A percentile compares a stretch with the other conserved stretches of the same genome.
Conservation (phyloP, 2,797 vertebrate genomes). For the Pangasius sanitwongsei region DNA sequence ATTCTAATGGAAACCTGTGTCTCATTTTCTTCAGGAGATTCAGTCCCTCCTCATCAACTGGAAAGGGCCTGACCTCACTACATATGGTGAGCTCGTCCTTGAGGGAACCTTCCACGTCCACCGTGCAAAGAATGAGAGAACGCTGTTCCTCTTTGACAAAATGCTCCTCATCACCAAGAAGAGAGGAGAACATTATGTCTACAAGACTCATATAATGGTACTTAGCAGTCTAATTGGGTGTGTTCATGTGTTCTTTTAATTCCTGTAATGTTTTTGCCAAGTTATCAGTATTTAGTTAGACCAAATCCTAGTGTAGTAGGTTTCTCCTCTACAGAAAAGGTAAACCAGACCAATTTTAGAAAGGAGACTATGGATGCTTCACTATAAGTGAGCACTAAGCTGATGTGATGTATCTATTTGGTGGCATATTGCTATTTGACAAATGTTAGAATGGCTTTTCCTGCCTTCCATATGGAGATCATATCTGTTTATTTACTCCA, state of each 20-base stretch:
- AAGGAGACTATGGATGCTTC: not conserved
- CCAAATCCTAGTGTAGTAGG: not conserved
- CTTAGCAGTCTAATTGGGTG: not conserved
- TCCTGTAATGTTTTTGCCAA: not conserved
- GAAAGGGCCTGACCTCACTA: slow-evolving; percentile 93
- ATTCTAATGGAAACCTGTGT: not conserved
- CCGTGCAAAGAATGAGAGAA: slow-evolving; percentile 88
- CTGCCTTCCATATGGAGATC: not conserved
- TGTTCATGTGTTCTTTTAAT: not conserved
- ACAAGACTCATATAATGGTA: slow-evolving; percentile 93
- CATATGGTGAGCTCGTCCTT: slow-evolving; percentile 91
- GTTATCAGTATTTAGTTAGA: not conserved
- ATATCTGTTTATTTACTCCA: slow-evolving; percentile 2
- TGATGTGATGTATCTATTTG: not conserved
- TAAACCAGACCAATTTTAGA: not conserved
- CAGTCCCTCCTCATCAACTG: slow-evolving; percentile 95
- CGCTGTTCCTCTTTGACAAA: slow-evolving; percentile 94
- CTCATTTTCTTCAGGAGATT: slow-evolving; percentile 80
- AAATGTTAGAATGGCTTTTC: not conserved
- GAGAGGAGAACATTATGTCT: slow-evolving; percentile 90
- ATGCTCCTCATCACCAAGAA: slow-evolving; percentile 93
- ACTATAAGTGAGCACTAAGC: not conserved
- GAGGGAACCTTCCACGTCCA: slow-evolving; percentile 93
- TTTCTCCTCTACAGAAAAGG: not conserved
- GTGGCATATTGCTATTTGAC: not conserved